A percentile compares a stretch with the other conserved stretches of the same genome.
Evolutionary conservation across 2,888 invertebrate species (phyloP).

Genomic region (Drosophila acutilabella): DNA sequence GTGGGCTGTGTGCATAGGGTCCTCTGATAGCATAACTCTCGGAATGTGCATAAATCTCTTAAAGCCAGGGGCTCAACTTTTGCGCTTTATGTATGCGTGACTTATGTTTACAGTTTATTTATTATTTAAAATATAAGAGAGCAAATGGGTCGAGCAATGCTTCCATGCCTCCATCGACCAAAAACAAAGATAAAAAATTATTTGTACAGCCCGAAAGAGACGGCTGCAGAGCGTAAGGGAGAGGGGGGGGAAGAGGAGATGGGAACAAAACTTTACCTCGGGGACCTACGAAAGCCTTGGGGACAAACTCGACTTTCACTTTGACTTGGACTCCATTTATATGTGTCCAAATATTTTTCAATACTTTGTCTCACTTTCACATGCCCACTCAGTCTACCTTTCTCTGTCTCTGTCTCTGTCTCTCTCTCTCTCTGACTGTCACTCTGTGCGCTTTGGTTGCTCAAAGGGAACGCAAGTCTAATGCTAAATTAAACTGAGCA

Average conservation of each 20-base stretch:
- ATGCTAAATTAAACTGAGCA: constrained; percentile 63
- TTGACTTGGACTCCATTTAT: constrained; percentile 57
- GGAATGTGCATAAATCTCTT: constrained; percentile 61
- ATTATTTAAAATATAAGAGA: constrained; percentile 76
- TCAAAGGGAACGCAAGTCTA: constrained; percentile 41
- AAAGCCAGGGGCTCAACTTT: constrained; percentile 70
- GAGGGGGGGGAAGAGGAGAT: not conserved
- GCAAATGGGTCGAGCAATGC: constrained; percentile 55
- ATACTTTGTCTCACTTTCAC: constrained; percentile 21
- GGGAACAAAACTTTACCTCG: constrained; percentile 16
- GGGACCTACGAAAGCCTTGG: constrained; percentile 25
- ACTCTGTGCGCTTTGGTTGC: not conserved
- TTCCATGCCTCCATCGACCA: constrained; percentile 1
- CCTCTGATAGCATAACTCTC: constrained; percentile 22
- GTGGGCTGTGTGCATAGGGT: not conserved
- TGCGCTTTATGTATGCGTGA: constrained; percentile 71
- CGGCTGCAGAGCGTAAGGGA: not conserved
- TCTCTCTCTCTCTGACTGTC: not conserved
- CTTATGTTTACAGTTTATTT: constrained; percentile 81
- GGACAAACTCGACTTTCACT: constrained; percentile 38
- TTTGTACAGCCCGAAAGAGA: constrained; percentile 31
- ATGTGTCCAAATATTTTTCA: constrained; percentile 59
- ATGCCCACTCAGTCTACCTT: not conserved
- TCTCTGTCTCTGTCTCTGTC: not conserved
- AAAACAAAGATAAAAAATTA: constrained; percentile 55